These are phyloP conservation scores for Pseudolycoriella hygida DNA, from an alignment of 2,888 invertebrate species.

Conservation along the genomic window DNA sequence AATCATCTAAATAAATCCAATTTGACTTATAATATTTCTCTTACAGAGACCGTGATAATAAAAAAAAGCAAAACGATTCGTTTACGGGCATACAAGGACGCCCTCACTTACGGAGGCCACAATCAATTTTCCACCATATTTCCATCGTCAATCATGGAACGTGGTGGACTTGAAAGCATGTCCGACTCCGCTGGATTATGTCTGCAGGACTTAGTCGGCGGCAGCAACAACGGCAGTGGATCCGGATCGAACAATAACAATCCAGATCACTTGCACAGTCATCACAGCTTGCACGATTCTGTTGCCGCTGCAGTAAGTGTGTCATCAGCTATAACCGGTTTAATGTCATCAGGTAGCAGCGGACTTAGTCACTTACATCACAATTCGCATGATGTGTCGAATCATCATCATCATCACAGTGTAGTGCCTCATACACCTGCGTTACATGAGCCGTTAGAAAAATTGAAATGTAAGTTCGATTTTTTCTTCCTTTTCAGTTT, in stretches of 20 bases:
- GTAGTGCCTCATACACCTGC: slow-evolving; percentile 35
- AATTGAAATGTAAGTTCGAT: slow-evolving; percentile 43
- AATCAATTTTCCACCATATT: slow-evolving; percentile 5
- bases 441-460: slow-evolving; percentile 48
- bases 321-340: slow-evolving; percentile 37
- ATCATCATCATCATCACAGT: slow-evolving; percentile 38
- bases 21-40: neutral
- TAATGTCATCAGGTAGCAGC: slow-evolving; percentile 30
- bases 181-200: slow-evolving; percentile 42
- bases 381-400: slow-evolving; percentile 29
- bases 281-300: slow-evolving; percentile 33
- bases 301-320: slow-evolving; percentile 33
- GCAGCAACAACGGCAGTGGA: slow-evolving; percentile 22
- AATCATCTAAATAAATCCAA: too few species aligned
- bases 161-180: slow-evolving; percentile 31
- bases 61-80: slow-evolving; percentile 5
- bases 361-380: slow-evolving; percentile 27
- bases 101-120: slow-evolving; percentile 4
- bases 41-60: neutral
- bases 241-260: slow-evolving; percentile 14
- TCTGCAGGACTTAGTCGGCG: slow-evolving; percentile 47
- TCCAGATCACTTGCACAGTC: slow-evolving; percentile 27
- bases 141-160: slow-evolving; percentile 3
- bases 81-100: slow-evolving; percentile 5
- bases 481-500: too few species aligned